Evolutionary conservation across 2,888 invertebrate species (phyloP).

Genomic region (Uloborus plumipes): DNA sequence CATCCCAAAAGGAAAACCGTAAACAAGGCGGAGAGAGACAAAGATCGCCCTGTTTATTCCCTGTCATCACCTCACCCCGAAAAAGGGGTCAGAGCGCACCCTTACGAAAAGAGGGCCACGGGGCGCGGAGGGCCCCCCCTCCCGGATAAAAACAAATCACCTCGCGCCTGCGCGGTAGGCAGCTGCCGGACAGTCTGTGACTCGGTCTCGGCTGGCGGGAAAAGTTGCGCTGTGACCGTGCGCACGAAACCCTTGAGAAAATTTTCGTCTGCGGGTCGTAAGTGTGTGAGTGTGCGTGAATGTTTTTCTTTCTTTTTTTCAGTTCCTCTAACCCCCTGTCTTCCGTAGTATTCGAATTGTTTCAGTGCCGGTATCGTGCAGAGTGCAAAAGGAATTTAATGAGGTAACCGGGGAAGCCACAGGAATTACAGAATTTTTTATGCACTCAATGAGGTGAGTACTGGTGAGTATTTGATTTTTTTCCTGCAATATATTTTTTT

Average conservation of each 20-base stretch:
- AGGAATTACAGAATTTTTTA: slow-evolving; percentile 29
- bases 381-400: slow-evolving; percentile 8
- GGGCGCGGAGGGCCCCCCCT: background rate
- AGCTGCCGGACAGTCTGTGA: slow-evolving; percentile 62
- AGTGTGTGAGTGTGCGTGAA: slow-evolving; percentile 38
- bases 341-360: slow-evolving; percentile 50
- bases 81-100: slow-evolving; percentile 11
- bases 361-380: slow-evolving; percentile 12
- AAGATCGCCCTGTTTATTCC: no score
- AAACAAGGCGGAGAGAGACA: no score
- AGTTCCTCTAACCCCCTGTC: slow-evolving; percentile 5
- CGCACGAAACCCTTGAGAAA: slow-evolving; percentile 47
- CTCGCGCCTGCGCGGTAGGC: slow-evolving; percentile 38
- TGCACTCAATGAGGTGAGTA: slow-evolving; percentile 60
- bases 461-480: slow-evolving; percentile 42
- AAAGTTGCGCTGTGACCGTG: slow-evolving; percentile 60
- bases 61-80: slow-evolving; percentile 7
- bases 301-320: slow-evolving; percentile 38
- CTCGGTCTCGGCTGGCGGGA: slow-evolving; percentile 59
- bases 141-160: slow-evolving; percentile 52
- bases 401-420: slow-evolving; percentile 9
- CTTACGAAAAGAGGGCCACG: no score
- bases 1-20: slow-evolving; percentile 4
- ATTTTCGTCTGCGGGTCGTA: slow-evolving; percentile 17
- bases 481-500: background rate